A percentile compares a stretch with the other conserved stretches of the same genome.
These are phyloP conservation scores for Carabus problematicus DNA, from an alignment of 2,888 invertebrate genomes.

Conservation along the genomic window DNA sequence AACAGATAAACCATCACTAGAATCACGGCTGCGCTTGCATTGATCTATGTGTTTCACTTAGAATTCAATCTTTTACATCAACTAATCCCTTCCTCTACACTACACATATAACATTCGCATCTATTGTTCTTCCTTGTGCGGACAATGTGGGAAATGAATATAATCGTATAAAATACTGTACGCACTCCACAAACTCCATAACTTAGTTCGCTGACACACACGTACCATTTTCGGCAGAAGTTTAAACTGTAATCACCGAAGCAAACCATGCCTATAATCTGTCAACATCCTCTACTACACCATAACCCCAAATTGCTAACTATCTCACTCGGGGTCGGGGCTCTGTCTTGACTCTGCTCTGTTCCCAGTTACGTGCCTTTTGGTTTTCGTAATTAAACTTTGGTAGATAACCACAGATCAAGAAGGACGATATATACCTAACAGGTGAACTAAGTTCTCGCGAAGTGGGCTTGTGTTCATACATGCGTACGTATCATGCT, in stretches of 20 bases:
- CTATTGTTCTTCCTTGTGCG: background rate
- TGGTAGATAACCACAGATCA: conserved; percentile 27
- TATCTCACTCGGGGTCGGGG: background rate
- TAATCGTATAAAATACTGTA: conserved; percentile 1
- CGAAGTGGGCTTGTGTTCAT: too few species aligned
- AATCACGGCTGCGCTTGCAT: too few species aligned
- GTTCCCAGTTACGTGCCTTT: conserved; percentile 25
- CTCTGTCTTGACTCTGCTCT: background rate
- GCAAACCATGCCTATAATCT: background rate
- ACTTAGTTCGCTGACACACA: background rate
- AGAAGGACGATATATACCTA: conserved; percentile 19
- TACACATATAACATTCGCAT: too few species aligned
- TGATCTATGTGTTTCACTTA: too few species aligned
- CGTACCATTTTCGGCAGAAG: background rate
- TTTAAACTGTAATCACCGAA: background rate
- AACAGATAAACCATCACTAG: too few species aligned
- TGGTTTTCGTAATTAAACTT: conserved; percentile 25
- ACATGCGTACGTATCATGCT: too few species aligned
- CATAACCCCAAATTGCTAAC: background rate
- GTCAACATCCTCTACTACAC: background rate
- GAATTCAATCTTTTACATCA: too few species aligned
- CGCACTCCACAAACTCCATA: background rate
- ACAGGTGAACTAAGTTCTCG: conserved; percentile 12
- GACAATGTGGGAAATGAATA: background rate
- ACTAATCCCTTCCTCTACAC: too few species aligned